These are phyloP conservation scores for Athrips mouffetella DNA, from an alignment of 2,888 invertebrate genomes.

Conservation along the genomic window DNA sequence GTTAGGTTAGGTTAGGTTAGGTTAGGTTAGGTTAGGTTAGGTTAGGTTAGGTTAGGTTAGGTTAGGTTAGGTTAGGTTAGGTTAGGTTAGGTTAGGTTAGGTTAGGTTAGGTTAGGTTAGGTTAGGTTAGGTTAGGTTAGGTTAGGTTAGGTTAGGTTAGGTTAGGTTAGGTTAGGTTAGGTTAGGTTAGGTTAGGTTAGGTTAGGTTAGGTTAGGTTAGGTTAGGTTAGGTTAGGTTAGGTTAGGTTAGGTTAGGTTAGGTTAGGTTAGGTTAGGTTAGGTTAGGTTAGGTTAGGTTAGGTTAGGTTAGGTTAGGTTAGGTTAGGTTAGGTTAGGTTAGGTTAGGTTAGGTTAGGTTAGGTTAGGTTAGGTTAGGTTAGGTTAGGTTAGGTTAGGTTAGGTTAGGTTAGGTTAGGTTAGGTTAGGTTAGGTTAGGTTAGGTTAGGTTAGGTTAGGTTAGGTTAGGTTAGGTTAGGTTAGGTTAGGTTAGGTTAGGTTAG, in stretches of 20 bases:
- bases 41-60: conserved; percentile 25
- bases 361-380: conserved; percentile 22
- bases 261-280: conserved; percentile 21
- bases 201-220: conserved; percentile 18
- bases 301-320: conserved; percentile 22
- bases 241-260: conserved; percentile 18
- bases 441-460: conserved; percentile 23
- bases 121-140: conserved; percentile 25
- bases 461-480: conserved; percentile 24
- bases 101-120: conserved; percentile 25
- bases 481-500: conserved; percentile 26
- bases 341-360: conserved; percentile 22
- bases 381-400: conserved; percentile 25
- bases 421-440: conserved; percentile 23
- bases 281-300: conserved; percentile 21
- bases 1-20: conserved; percentile 26
- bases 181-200: conserved; percentile 21
- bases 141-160: conserved; percentile 23
- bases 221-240: conserved; percentile 21
- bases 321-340: conserved; percentile 23
- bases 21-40: conserved; percentile 25
- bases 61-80: conserved; percentile 24
- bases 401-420: conserved; percentile 24
- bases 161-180: conserved; percentile 20
- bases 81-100: conserved; percentile 23